These are phyloP conservation scores for Heliconius cydno DNA, from an alignment of 2,888 invertebrate species.

Conservation along the genomic window DNA sequence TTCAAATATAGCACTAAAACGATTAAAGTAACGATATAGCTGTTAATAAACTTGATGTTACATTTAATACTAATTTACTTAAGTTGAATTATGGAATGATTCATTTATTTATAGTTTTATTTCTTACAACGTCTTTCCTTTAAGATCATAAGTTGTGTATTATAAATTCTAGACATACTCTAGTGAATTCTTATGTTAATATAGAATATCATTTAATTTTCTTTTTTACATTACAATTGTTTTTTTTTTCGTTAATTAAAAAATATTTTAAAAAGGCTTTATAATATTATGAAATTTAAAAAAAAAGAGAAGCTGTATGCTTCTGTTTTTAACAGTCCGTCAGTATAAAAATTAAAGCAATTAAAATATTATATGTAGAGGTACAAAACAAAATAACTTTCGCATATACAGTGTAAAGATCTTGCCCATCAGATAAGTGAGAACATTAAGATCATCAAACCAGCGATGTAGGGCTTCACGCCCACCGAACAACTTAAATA, in stretches of 20 bases:
- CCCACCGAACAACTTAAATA: constrained; percentile 56
- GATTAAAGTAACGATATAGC: constrained; percentile 22
- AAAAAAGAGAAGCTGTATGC: background rate
- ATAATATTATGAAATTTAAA: background rate
- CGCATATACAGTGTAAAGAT: constrained; percentile 30
- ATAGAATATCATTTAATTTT: too few relatives aligned
- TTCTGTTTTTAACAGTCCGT: background rate
- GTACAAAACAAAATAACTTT: background rate
- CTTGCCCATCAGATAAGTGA: constrained; percentile 41
- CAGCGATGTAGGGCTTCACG: constrained; percentile 57
- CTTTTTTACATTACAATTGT: too few relatives aligned
- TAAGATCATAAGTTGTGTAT: background rate
- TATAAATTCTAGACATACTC: background rate
- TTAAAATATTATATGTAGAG: background rate
- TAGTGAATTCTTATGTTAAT: background rate
- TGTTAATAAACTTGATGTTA: constrained; percentile 22
- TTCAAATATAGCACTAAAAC: constrained; percentile 34
- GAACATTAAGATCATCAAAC: constrained; percentile 54
- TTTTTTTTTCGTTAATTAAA: too few relatives aligned
- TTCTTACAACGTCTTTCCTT: background rate
- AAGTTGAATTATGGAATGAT: background rate
- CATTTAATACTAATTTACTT: constrained; percentile 20
- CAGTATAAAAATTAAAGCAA: background rate
- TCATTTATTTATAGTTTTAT: constrained; percentile 4
- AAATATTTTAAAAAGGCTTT: background rate